phyloP scores from a whole-genome alignment of 2,888 invertebrate genomes.

The Euclidia mi region DNA sequence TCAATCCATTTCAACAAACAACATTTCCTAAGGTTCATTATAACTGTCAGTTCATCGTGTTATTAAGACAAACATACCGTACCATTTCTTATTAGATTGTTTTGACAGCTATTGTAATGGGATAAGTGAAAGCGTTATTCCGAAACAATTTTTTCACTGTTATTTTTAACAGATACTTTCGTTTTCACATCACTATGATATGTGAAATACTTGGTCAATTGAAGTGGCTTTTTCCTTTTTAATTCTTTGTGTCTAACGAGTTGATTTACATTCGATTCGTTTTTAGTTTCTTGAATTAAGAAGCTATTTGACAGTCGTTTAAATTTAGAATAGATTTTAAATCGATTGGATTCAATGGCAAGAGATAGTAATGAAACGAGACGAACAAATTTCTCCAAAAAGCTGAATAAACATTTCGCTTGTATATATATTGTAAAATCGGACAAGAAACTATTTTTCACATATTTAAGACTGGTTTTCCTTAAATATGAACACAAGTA shows the following conservation, averaged over 20 bases:
- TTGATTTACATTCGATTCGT: conserved; percentile 37
- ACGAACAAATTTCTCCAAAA: too few relatives aligned
- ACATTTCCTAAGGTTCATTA: conserved; percentile 30
- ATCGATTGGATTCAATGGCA: conserved; percentile 6
- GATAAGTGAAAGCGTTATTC: conserved; percentile 46
- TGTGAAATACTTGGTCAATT: conserved; percentile 43
- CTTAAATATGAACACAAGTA: too few relatives aligned
- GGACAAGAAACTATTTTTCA: too few relatives aligned
- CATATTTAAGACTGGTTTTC: too few relatives aligned
- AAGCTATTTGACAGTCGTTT: conserved; percentile 18
- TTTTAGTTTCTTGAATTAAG: conserved; percentile 23
- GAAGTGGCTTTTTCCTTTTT: conserved; percentile 50
- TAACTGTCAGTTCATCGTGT: conserved; percentile 27
- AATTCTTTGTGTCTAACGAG: conserved; percentile 27
- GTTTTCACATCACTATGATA: conserved; percentile 44
- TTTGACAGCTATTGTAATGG: conserved; percentile 44
- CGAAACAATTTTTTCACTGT: conserved; percentile 18
- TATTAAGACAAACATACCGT: conserved; percentile 36
- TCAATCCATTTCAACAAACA: conserved; percentile 11
- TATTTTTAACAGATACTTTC: conserved; percentile 47
- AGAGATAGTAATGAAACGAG: too few relatives aligned
- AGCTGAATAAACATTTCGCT: too few relatives aligned
- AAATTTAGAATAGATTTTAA: conserved; percentile 10
- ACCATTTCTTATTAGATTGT: conserved; percentile 39
- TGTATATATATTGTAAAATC: too few relatives aligned